phyloP scores from a whole-genome alignment of 2,888 invertebrate genomes.

The Philereme vetulata region DNA sequence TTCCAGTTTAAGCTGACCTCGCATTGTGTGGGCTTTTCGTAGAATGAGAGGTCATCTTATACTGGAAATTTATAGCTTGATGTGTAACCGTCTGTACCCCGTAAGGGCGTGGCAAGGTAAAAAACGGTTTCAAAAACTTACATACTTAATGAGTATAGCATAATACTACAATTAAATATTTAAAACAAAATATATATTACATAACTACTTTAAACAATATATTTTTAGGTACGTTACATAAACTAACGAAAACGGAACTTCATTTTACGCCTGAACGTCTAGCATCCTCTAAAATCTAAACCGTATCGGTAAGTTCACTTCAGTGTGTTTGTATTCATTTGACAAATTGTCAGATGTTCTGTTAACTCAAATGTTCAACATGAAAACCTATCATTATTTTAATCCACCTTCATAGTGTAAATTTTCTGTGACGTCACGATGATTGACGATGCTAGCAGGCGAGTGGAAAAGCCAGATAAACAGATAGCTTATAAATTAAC shows the following conservation, averaged over 20 bases:
- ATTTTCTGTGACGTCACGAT: conserved; percentile 28
- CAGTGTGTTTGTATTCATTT: background rate
- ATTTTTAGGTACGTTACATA: too few species aligned
- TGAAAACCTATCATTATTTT: conserved; percentile 6
- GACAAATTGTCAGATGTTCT: conserved; percentile 1
- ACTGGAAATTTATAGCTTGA: too few species aligned
- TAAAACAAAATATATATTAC: too few species aligned
- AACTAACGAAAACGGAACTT: background rate
- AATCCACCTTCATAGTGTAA: background rate
- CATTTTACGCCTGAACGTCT: conserved; percentile 7
- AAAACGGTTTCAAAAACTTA: too few species aligned
- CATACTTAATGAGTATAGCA: too few species aligned
- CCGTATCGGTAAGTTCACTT: conserved; percentile 5
- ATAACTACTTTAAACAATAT: too few species aligned
- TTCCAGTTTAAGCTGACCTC: too few species aligned
- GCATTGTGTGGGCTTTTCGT: too few species aligned
- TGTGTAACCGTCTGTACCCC: too few species aligned
- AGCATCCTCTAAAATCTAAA: conserved; percentile 16
- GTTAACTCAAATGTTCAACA: conserved; percentile 1
- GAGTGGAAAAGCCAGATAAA: conserved; percentile 35
- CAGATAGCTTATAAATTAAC: conserved; percentile 31
- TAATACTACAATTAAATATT: too few species aligned
- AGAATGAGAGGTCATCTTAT: too few species aligned
- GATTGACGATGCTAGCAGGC: conserved; percentile 32
- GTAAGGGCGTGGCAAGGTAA: too few species aligned